These are phyloP conservation scores for Pogonomyrmex californicus DNA, from an alignment of 1,140 invertebrate species.

Conservation along the genomic window DNA sequence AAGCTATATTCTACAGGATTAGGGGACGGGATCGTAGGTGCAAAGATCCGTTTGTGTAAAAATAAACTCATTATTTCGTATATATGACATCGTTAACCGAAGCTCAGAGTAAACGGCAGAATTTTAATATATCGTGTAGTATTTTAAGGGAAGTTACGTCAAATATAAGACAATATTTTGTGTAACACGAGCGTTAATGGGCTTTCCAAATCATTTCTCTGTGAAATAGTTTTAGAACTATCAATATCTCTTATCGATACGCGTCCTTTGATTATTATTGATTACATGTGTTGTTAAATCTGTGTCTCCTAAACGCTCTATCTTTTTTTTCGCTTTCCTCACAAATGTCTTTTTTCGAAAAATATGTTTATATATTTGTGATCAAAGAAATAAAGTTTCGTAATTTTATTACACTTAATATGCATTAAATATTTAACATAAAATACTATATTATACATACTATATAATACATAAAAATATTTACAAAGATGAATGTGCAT, in stretches of 20 bases:
- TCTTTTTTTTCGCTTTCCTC: background rate
- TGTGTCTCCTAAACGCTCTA: background rate
- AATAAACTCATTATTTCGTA: conserved; percentile 19
- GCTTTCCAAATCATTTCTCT: conserved; percentile 20
- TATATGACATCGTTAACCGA: conserved; percentile 20
- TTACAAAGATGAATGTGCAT: background rate
- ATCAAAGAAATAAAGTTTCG: conserved; percentile 4
- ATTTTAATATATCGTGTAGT: conserved; percentile 24
- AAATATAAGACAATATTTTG: conserved; percentile 59
- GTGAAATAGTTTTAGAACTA: background rate
- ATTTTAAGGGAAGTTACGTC: conserved; percentile 38
- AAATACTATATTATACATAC: background rate
- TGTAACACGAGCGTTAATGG: conserved; percentile 5
- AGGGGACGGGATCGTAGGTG: background rate
- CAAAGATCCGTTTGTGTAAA: background rate
- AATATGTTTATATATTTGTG: background rate
- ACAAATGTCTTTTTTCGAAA: background rate
- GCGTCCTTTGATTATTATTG: background rate
- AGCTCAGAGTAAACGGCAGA: conserved; percentile 20
- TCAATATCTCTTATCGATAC: conserved; percentile 40
- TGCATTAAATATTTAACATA: background rate
- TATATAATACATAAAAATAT: background rate
- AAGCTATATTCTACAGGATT: conserved; percentile 22
- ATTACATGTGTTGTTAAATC: background rate
- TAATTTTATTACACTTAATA: background rate